Evolutionary conservation across 2,797 vertebrate species (phyloP), one percentile per base, ranked within the genome.

Genomic region (Emydoidea blandingii): DNA sequence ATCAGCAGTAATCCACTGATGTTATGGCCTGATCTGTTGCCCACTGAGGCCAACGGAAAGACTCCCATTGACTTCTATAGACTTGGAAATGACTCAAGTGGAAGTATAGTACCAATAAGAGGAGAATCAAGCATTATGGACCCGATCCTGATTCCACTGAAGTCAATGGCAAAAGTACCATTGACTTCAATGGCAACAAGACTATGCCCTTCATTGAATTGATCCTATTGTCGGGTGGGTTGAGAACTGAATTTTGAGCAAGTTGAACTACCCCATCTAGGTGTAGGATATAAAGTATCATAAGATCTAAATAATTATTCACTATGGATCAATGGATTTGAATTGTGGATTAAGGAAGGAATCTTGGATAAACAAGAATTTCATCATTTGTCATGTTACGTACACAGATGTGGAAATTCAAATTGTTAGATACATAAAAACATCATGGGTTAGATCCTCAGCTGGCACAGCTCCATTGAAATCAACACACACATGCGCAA

Each of bases 311-410:
- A 95, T 31, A 88, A 83, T 62, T 3, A 11, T 81, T 86, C 95
- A 83, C 59, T 89, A 95, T 44, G 56, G 85, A 87, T 47, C 62
- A 83, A 8, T 44, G 34, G 56, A 72, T 9, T 31, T 65, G 37
- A 81, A 11, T 12, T 76, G 10, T 0, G 0, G 9, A 59, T 93
- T 95, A 72, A 92, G 87, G 54, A 6, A 19, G 41, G 47, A 81
- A 83, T 54, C 56, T 95, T 91, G 68, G 31, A 89, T 80, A 93
- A 96, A 94, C 90, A 91, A n/a, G 16, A 18, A 47, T 74, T 95
- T 96, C 82, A 79, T 79, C 31, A 41, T 85, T 85, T 16, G 37
- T 19, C 50, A 25, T 0, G 2, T 83, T 82, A 86, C 3, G 5
- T 37, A 84, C 78, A 82, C 16, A 87, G 68, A 89, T 87, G 89